These are phyloP conservation scores for Zoanthus sociatus DNA, from an alignment of 92 coral and sea anemone species.

Conservation along the genomic window DNA sequence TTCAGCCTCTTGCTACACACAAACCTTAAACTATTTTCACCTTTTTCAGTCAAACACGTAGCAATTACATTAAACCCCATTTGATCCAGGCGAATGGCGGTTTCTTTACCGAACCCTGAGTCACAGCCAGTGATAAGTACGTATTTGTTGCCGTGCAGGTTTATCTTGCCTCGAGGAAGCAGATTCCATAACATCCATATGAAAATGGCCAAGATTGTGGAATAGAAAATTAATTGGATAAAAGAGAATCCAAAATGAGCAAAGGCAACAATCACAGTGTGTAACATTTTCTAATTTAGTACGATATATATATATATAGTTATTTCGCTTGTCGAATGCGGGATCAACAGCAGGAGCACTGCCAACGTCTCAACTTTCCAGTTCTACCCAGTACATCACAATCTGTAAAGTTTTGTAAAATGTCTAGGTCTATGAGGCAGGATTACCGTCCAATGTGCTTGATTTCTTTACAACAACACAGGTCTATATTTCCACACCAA, in stretches of 20 bases:
- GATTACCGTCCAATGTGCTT: too few species aligned
- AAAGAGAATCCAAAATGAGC: not conserved
- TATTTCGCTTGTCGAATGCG: too few species aligned
- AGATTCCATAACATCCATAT: not conserved
- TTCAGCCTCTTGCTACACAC: slow-evolving; percentile 3
- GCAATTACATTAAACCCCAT: slow-evolving; percentile 27
- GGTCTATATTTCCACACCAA: too few species aligned
- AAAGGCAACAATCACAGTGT: too few species aligned
- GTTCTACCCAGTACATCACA: too few species aligned
- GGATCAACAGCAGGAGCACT: too few species aligned
- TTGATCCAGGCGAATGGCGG: slow-evolving; percentile 20
- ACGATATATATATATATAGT: too few species aligned
- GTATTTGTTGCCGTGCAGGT: not conserved
- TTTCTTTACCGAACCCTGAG: slow-evolving; percentile 24
- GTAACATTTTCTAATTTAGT: too few species aligned
- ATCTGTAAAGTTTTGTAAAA: too few species aligned
- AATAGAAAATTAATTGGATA: not conserved
- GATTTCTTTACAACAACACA: too few species aligned
- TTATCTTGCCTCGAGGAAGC: not conserved
- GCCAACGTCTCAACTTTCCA: too few species aligned
- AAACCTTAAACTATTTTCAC: not conserved
- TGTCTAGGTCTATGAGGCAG: too few species aligned
- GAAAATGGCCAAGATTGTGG: not conserved
- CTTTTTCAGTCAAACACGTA: slow-evolving; percentile 24
- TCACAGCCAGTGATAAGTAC: slow-evolving; percentile 35